Evolutionary conservation across 2,888 invertebrate genomes (phyloP).

Genomic region (Machimus atricapillus): DNA sequence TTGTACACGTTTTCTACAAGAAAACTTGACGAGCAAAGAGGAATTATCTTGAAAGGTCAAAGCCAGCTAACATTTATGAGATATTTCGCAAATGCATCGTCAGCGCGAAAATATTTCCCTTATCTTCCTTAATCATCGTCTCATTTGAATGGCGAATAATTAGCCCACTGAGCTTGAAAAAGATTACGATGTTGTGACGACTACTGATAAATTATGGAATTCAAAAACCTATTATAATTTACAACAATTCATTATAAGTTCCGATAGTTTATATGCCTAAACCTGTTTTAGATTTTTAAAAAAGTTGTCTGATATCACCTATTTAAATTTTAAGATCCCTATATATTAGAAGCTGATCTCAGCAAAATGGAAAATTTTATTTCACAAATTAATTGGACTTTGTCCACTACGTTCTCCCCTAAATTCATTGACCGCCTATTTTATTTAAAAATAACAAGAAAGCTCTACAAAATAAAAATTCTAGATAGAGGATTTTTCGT

Average conservation of each 20-base stretch:
- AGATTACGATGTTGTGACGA: not conserved
- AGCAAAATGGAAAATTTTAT: not conserved
- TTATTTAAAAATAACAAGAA: not conserved
- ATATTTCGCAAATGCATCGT: not conserved
- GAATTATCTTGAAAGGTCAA: not conserved
- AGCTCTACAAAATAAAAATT: not conserved
- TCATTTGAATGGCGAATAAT: not conserved
- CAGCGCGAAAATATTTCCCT: not conserved
- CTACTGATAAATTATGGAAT: not conserved
- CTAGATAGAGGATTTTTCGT: not conserved
- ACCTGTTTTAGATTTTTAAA: not conserved
- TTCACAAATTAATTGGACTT: not conserved
- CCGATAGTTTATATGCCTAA: not conserved
- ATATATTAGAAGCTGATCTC: not conserved
- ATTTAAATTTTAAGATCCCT: not conserved
- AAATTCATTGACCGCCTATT: not conserved
- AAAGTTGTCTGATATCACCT: not conserved
- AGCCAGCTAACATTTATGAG: not conserved
- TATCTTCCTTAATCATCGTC: not conserved
- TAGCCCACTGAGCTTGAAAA: not conserved
- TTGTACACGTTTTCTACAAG: not conserved
- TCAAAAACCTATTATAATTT: not conserved
- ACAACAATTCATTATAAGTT: not conserved
- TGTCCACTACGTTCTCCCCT: not conserved
- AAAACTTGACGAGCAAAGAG: not conserved